Conservation (phyloP, 2,797 vertebrate genomes). For the Picus viridis region DNA sequence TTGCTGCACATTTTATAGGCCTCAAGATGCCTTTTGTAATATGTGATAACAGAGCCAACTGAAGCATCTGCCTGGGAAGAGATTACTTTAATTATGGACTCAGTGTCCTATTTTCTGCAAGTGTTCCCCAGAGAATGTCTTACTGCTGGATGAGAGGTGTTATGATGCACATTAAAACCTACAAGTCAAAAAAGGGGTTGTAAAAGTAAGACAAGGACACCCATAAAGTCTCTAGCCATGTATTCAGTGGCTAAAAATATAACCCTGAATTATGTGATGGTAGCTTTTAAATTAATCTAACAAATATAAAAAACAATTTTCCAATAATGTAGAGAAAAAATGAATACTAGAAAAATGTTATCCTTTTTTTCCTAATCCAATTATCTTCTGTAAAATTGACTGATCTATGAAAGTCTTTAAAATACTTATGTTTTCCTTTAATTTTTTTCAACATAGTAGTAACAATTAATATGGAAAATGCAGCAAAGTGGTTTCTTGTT, state of each 20-base stretch:
- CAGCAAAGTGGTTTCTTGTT: slow-evolving; percentile 54
- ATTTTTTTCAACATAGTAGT: slow-evolving; percentile 9
- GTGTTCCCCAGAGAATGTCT: slow-evolving; percentile 79
- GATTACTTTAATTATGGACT: slow-evolving; percentile 88
- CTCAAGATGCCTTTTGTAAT: slow-evolving; percentile 85
- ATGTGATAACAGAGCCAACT: slow-evolving; percentile 84
- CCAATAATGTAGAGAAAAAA: background rate
- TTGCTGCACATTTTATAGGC: slow-evolving; percentile 83
- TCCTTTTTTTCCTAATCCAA: background rate
- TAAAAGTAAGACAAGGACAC: slow-evolving; percentile 72
- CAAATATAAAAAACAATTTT: slow-evolving; percentile 51
- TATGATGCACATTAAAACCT: slow-evolving; percentile 77
- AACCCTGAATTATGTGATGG: background rate
- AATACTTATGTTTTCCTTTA: background rate
- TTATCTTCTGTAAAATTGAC: background rate
- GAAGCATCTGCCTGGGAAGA: slow-evolving; percentile 85
- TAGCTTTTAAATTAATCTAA: slow-evolving; percentile 67
- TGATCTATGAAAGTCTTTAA: background rate
- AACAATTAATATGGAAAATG: slow-evolving; percentile 32
- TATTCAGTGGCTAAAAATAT: slow-evolving; percentile 21
- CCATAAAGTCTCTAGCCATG: slow-evolving; percentile 43
- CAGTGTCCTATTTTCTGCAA: slow-evolving; percentile 84
- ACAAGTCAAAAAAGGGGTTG: slow-evolving; percentile 64
- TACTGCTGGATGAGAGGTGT: slow-evolving; percentile 76
- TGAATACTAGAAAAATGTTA: background rate